phyloP scores from a whole-genome alignment of 2,113 vertebrate species.

The Siniperca chuatsi region DNA sequence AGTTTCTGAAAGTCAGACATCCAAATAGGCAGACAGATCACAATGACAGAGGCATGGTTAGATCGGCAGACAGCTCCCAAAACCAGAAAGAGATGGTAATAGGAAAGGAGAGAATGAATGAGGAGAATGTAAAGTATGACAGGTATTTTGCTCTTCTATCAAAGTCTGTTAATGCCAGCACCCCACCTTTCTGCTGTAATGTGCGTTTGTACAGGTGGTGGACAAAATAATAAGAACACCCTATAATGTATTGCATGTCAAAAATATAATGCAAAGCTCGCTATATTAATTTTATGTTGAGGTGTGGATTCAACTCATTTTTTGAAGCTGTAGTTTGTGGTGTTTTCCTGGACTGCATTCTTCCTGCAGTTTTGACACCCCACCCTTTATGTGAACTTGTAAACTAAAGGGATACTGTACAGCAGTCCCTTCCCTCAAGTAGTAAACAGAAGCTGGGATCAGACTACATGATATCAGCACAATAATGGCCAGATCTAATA shows the following conservation, averaged over 20 bases:
- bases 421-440: not conserved
- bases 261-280: not conserved
- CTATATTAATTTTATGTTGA: not conserved
- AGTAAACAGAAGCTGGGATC: not conserved
- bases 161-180: conserved; percentile 5
- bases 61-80: conserved; percentile 57
- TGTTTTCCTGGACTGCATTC: not conserved
- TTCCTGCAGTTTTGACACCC: not conserved
- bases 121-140: conserved; percentile 34
- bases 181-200: not conserved
- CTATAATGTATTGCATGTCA: not conserved
- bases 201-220: not conserved
- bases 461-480: not conserved
- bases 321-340: not conserved
- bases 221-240: not conserved
- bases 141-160: conserved; percentile 35
- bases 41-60: conserved; percentile 47
- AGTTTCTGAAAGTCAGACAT: conserved; percentile 70
- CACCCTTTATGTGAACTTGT: not conserved
- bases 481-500: not conserved
- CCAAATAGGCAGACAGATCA: conserved; percentile 60
- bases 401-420: not conserved
- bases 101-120: conserved; percentile 34
- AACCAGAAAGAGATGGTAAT: conserved; percentile 30
- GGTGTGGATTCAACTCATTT: not conserved